Evolutionary conservation across 2,113 vertebrate genomes (phyloP).

Genomic region (Onychostruthus taczanowskii): DNA sequence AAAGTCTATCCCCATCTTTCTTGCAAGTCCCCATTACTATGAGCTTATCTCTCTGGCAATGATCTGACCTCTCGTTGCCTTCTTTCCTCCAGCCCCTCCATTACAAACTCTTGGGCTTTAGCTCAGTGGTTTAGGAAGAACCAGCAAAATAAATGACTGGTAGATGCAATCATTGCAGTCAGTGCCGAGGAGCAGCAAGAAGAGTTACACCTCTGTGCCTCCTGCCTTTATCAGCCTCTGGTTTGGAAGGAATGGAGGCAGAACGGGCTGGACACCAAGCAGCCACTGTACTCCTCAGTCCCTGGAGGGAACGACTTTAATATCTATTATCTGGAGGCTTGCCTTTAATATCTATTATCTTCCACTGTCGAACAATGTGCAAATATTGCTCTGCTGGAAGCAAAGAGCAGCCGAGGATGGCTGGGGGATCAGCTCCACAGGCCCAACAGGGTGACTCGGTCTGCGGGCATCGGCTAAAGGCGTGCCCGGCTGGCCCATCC

Average conservation of each 20-base stretch:
- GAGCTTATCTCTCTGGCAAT: not conserved
- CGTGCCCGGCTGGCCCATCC: not conserved
- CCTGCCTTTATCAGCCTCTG: not conserved
- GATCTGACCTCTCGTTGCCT: fast-evolving
- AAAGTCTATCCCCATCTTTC: not conserved
- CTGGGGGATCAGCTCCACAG: not conserved
- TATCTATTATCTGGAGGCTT: not conserved
- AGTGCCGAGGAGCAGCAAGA: not conserved
- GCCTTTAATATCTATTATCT: not conserved
- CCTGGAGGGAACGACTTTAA: not conserved
- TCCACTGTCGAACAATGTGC: not conserved
- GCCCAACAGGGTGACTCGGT: fast-evolving
- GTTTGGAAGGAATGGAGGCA: not conserved
- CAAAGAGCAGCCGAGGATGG: not conserved
- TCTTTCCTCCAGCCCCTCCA: not conserved
- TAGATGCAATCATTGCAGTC: not conserved
- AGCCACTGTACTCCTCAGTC: not conserved
- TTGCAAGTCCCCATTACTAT: not conserved
- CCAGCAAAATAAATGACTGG: not conserved
- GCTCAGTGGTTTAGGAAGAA: not conserved
- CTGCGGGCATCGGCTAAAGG: fast-evolving
- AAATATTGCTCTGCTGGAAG: not conserved
- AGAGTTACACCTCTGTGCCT: not conserved
- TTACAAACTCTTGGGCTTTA: not conserved
- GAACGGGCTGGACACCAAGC: not conserved